Percentiles rank a stretch among this genome's conserved stretches.
phyloP scores from a whole-genome alignment of 1,140 invertebrate genomes.

The Mizuhopecten yessoensis region DNA sequence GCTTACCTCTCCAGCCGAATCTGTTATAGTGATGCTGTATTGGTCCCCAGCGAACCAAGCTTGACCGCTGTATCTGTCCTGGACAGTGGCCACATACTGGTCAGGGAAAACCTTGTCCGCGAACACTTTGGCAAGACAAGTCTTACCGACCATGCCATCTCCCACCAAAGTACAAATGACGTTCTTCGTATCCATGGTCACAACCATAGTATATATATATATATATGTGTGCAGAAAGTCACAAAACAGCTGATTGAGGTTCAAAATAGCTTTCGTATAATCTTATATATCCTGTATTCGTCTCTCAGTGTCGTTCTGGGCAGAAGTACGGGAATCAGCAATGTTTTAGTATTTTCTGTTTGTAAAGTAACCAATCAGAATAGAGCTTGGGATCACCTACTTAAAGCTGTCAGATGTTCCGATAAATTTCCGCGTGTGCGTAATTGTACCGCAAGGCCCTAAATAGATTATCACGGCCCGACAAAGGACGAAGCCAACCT shows the following conservation, averaged over 20 bases:
- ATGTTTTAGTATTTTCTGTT: not conserved
- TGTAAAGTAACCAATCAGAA: not conserved
- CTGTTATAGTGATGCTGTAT: conserved; percentile 45
- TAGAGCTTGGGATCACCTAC: not conserved
- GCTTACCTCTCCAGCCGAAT: conserved; percentile 47
- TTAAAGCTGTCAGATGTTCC: not conserved
- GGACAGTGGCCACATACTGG: conserved; percentile 55
- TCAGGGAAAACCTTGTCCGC: conserved; percentile 36
- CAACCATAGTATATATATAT: not conserved
- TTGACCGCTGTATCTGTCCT: not conserved
- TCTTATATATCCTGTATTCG: too few relatives aligned
- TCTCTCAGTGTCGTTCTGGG: not conserved
- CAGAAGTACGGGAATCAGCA: not conserved
- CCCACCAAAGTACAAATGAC: conserved; percentile 93
- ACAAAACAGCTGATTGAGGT: not conserved
- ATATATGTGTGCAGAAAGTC: not conserved
- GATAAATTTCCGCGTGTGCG: conserved; percentile 23
- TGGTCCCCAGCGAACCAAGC: conserved; percentile 41
- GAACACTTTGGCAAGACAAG: conserved; percentile 66
- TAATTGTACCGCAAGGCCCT: not conserved
- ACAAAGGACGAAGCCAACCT: not conserved
- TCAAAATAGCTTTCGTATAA: too few relatives aligned
- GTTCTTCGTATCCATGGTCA: not conserved
- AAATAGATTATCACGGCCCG: conserved; percentile 1
- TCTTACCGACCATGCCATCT: conserved; percentile 94